Evolutionary conservation across 2,888 invertebrate species (phyloP).

Genomic region (Pseudolycoriella hygida): DNA sequence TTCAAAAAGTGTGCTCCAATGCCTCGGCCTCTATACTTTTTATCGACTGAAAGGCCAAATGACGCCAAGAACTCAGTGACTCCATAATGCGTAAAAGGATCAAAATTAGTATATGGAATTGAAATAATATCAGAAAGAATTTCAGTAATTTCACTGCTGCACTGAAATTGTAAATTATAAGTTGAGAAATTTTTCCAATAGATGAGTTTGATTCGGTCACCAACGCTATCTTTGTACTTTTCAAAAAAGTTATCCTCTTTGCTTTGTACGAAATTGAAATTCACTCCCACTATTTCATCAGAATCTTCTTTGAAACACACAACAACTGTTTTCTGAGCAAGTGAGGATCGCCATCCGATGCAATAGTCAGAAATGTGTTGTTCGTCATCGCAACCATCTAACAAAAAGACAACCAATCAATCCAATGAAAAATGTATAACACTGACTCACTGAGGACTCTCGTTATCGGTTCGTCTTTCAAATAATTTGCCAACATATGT

Average conservation of each 20-base stretch:
- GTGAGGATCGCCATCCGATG: not conserved
- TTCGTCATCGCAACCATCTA: not conserved
- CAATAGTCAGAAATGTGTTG: not conserved
- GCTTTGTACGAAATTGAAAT: constrained; percentile 27
- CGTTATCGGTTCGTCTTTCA: too few relatives aligned
- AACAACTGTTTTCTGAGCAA: not conserved
- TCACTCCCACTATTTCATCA: constrained; percentile 26
- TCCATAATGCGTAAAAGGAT: constrained; percentile 21
- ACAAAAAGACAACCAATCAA: too few relatives aligned
- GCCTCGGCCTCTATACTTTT: constrained; percentile 29
- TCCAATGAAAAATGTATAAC: too few relatives aligned
- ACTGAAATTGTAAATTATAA: not conserved
- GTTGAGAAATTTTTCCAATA: too few relatives aligned
- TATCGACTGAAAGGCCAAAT: constrained; percentile 32
- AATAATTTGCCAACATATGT: too few relatives aligned
- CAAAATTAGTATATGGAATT: not conserved
- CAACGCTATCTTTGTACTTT: not conserved
- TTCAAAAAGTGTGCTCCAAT: constrained; percentile 30
- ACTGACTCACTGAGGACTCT: too few relatives aligned
- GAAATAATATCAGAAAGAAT: not conserved
- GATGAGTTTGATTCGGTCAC: too few relatives aligned
- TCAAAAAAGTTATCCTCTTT: constrained; percentile 21
- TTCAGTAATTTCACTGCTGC: not conserved
- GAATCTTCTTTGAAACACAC: constrained; percentile 4
- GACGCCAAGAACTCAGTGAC: constrained; percentile 31